phyloP scores from a whole-genome alignment of 2,113 vertebrate genomes.

The Cyphotilapia sp. region DNA sequence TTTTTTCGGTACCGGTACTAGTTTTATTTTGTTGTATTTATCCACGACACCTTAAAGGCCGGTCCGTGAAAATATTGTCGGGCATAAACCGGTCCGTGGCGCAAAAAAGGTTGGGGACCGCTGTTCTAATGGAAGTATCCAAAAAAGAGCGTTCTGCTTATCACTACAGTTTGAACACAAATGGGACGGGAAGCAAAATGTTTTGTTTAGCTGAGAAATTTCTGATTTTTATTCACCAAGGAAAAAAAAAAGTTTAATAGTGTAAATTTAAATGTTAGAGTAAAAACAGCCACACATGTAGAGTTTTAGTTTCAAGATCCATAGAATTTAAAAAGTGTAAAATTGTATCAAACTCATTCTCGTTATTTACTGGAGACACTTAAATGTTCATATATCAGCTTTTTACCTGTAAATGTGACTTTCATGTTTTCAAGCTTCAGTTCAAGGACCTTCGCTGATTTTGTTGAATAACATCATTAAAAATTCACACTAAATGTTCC shows the following conservation, averaged over 20 bases:
- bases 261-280: not conserved
- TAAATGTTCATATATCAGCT: not conserved
- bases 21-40: no score
- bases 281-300: not conserved
- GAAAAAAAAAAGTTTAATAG: not conserved
- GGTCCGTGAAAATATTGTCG: no score
- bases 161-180: fast-evolving
- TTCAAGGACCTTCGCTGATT: not conserved
- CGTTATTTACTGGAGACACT: not conserved
- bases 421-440: not conserved
- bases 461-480: not conserved
- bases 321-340: not conserved
- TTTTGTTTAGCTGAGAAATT: not conserved
- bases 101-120: no score
- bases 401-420: not conserved
- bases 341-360: not conserved
- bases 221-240: not conserved
- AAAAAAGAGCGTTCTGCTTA: not conserved
- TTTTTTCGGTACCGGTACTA: no score
- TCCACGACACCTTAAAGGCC: no score
- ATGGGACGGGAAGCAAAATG: not conserved
- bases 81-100: no score
- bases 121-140: not conserved
- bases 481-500: not conserved
- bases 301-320: not conserved